Percentiles rank a stretch among this genome's conserved stretches.
Evolutionary conservation across 2,113 vertebrate species (phyloP).

Genomic region (Onychorhynchus coronatus): DNA sequence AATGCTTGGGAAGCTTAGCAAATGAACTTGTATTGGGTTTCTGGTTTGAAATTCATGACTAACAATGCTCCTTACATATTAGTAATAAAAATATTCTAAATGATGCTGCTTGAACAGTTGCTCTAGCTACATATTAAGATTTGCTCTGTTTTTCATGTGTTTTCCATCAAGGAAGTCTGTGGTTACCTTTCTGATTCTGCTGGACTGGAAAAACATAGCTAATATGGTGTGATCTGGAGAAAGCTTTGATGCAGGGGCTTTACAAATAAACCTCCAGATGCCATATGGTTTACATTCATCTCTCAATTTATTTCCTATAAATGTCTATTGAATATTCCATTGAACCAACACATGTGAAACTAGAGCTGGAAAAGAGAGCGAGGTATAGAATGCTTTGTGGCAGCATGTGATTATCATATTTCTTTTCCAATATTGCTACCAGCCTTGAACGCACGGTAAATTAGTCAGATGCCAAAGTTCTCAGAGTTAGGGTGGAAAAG

Average conservation of each 20-base stretch:
- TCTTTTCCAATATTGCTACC: constrained; percentile 81
- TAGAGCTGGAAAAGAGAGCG: constrained; percentile 87
- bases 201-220: constrained; percentile 99
- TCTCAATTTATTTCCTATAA: constrained; percentile 99
- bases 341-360: constrained; percentile 92
- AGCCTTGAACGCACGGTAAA: constrained; percentile 76
- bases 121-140: constrained; percentile 79
- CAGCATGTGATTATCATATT: constrained; percentile 89
- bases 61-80: constrained; percentile 73
- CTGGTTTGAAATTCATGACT: constrained; percentile 63
- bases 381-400: constrained; percentile 86
- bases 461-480: constrained; percentile 78
- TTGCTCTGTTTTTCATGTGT: constrained; percentile 91
- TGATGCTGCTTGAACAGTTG: constrained; percentile 82
- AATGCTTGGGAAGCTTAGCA: neutral
- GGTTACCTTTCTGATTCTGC: constrained; percentile 98
- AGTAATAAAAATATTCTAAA: constrained; percentile 83
- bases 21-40: constrained; percentile 59
- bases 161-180: constrained; percentile 98
- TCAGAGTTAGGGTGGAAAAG: constrained; percentile 68
- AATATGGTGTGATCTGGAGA: constrained; percentile 98
- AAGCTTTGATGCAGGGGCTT: constrained; percentile 98
- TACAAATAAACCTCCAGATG: constrained; percentile 97
- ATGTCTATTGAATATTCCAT: constrained; percentile 95
- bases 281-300: constrained; percentile 99